Evolutionary conservation across 2,888 invertebrate genomes (phyloP).

Genomic region (Xylota segnis): DNA sequence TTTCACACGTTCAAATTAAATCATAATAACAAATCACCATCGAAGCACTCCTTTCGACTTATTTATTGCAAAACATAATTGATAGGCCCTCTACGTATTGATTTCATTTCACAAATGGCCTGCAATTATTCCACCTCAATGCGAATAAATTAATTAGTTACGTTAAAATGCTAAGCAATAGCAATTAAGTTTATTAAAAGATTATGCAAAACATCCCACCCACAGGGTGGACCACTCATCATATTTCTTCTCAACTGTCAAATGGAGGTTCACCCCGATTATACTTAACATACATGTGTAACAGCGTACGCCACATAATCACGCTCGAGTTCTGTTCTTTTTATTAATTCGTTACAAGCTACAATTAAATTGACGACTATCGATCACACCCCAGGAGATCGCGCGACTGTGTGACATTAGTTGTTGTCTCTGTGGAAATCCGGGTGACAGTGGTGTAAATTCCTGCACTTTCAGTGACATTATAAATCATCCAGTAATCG

Average conservation of each 20-base stretch:
- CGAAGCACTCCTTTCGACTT: constrained; percentile 49
- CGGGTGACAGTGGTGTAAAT: constrained; percentile 66
- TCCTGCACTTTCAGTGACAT: constrained; percentile 65
- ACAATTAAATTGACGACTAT: constrained; percentile 70
- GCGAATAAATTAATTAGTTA: constrained; percentile 38
- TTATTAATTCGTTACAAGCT: constrained; percentile 61
- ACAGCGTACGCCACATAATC: constrained; percentile 22
- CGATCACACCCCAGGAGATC: constrained; percentile 66
- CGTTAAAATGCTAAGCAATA: constrained; percentile 46
- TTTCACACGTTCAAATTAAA: constrained; percentile 53
- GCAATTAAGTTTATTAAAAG: constrained; percentile 57
- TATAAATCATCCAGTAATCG: constrained; percentile 62
- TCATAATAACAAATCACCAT: constrained; percentile 18
- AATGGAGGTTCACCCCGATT: neutral
- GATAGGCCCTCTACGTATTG: constrained; percentile 61
- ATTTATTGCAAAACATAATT: constrained; percentile 53
- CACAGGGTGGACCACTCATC: constrained; percentile 48
- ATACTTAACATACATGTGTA: constrained; percentile 7
- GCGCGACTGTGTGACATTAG: constrained; percentile 53
- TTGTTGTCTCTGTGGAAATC: constrained; percentile 42
- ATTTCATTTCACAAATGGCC: constrained; percentile 62
- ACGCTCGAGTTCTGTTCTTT: constrained; percentile 28
- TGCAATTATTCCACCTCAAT: constrained; percentile 32
- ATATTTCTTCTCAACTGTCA: constrained; percentile 50
- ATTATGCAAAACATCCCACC: constrained; percentile 66